Evolutionary conservation across 2,888 invertebrate species (phyloP).

Genomic region (Drepana falcataria): DNA sequence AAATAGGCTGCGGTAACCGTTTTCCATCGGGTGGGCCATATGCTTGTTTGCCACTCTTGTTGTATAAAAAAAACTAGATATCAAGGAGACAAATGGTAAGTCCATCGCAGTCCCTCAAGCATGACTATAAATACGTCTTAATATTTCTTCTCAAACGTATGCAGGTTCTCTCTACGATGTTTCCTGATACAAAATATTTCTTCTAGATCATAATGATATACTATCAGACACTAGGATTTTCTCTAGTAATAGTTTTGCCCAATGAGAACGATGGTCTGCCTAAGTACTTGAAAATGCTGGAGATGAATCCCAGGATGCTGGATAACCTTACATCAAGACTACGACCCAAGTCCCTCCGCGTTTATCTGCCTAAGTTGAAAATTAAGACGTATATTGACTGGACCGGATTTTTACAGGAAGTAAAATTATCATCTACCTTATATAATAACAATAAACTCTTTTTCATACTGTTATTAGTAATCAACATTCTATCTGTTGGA

Average conservation of each 20-base stretch:
- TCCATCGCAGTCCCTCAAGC: no score
- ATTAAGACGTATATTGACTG: constrained; percentile 44
- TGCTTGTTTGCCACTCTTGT: not conserved
- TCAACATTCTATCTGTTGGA: no score
- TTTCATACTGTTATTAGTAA: not conserved
- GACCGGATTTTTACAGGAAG: constrained; percentile 38
- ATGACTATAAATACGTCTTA: no score
- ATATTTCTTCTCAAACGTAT: no score
- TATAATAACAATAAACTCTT: no score
- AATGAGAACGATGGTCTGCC: constrained; percentile 14
- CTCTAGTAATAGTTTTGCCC: constrained; percentile 36
- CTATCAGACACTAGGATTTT: constrained; percentile 13
- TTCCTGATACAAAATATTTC: no score
- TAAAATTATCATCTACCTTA: constrained; percentile 11
- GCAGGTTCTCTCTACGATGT: no score
- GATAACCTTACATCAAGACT: constrained; percentile 10
- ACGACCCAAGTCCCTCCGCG: constrained; percentile 14
- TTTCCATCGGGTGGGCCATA: not conserved
- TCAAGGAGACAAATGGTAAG: no score
- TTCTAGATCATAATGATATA: constrained; percentile 26
- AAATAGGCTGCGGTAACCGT: no score
- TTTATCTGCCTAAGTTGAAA: constrained; percentile 44
- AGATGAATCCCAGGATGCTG: constrained; percentile 22
- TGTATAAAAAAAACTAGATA: no score
- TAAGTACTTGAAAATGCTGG: constrained; percentile 23